Base-by-base conservation (phyloP, 2,888 invertebrate genomes). In the Acronicta psi region DNA sequence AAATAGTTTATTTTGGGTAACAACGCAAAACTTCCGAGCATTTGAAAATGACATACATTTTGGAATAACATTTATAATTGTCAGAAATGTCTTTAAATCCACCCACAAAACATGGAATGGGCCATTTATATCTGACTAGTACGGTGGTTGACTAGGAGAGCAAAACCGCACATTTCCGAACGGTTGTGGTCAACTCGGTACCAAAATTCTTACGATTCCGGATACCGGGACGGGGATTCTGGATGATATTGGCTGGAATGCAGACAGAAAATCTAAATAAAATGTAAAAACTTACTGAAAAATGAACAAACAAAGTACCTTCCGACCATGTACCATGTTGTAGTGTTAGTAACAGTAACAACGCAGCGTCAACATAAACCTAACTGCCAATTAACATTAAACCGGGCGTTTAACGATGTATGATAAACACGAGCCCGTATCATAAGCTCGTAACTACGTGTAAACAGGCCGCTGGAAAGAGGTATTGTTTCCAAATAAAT, bases 401-500 rank as follows among this genome's bases (percentile, higher is more conserved):
- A 51, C 50, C 41, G 16, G 34, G 44, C 50, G 50, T 62, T 63
- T 69, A 66, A 66, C 64, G 70, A 54, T 41, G 47, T 34, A 49
- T 70, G 70, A 65, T 60, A 55, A 72, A 55, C 55, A 59, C 58
- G 45, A 59, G 55, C 52, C 54, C 61, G 56, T 58, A 64, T 59
- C 59, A 67, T 65, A 67, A 65, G 67, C 71, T 67, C 42, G 45
- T 53, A 71, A 64, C 71, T 57, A 53, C 52, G 49, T 53, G 58
- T 43, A 67, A 64, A 71, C 53, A 71, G 58, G 53, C 46, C 40
- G 52, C 58, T 67, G 55, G 41, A 44, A 45, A 60, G 54, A 68
- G 59, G 73, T 69, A 54, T 60, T 69, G 73, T 73, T 69, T 44
- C 44, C 37, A 60, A 65, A 62, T 73, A 65, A 75, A 73, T 66